Base-by-base conservation (phyloP, 2,888 invertebrate genomes). In the Archips xylosteana region DNA sequence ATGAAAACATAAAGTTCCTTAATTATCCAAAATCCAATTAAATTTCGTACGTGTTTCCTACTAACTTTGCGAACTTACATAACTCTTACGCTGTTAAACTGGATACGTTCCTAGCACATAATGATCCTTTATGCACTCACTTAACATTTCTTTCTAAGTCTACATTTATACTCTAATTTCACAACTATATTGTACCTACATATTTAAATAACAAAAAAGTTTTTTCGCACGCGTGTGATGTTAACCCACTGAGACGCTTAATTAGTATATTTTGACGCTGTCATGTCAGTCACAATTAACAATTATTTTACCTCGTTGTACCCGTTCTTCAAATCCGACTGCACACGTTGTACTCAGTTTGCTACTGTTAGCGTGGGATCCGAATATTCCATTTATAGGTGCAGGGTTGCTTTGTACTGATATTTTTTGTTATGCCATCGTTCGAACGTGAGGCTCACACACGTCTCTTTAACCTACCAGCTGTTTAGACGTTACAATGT, bases 351-450 rank as follows among this genome's bases (percentile, higher is more conserved):
- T 87, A 82, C 82, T 82, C 85, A 80, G 86, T 85, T 76, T 84
- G 84, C 80, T 87, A 92, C 92, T 94, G 92, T 86, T 83, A 79
- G 81, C 87, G 88, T 89, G 88, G 83, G 89, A 92, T 83, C 85
- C 76, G 81, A 87, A 87, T 92, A 88, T 87, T 88, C 92, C 86
- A 92, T 93, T 93, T 94, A 94, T 94, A 94, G 80, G 80, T 82
- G 85, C 84, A 86, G 89, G 91, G 88, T 89, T 88, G 83, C 89
- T 88, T 80, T 85, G 84, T 84, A 78, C 85, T 82, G 82, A 88
- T 88, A 87, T 89, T 93, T 93, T 92, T 94, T 92, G 89, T 89
- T 87, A 79, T 87, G 87, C 87, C 90, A 91, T 89, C 87, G 82
- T 83, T 85, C 82, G 86, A 90, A 88, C 92, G 92, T 92, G 91